phyloP scores from a whole-genome alignment of 2,113 vertebrate genomes.

The Larimichthys polyactis region DNA sequence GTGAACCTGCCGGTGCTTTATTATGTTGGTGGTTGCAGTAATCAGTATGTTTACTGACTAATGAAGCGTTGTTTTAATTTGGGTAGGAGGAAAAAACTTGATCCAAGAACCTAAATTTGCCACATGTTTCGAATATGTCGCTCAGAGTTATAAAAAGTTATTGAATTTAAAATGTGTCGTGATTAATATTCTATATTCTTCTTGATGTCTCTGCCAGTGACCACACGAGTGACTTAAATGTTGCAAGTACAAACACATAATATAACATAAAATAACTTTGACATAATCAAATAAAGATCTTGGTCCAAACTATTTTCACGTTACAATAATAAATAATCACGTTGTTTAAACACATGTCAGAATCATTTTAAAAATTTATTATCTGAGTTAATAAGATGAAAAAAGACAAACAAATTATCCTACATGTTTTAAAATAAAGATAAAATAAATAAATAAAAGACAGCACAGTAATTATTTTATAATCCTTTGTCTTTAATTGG shows the following conservation, averaged over 20 bases:
- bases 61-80: background rate
- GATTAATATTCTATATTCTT: background rate
- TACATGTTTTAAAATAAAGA: background rate
- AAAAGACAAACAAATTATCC: too few species aligned
- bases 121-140: background rate
- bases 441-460: background rate
- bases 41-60: background rate
- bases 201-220: background rate
- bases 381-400: background rate
- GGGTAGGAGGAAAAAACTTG: too few species aligned
- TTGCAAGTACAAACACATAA: too few species aligned
- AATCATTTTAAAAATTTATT: background rate
- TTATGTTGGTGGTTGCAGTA: background rate
- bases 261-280: background rate
- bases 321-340: background rate
- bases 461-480: background rate
- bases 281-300: background rate
- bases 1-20: background rate
- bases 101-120: background rate
- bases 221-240: background rate
- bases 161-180: background rate
- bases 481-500: conserved; percentile 33
- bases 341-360: background rate
- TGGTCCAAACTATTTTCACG: background rate
- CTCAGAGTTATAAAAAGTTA: background rate